Evolutionary conservation across 2,113 vertebrate species (phyloP).

Genomic region (Chamaea fasciata): DNA sequence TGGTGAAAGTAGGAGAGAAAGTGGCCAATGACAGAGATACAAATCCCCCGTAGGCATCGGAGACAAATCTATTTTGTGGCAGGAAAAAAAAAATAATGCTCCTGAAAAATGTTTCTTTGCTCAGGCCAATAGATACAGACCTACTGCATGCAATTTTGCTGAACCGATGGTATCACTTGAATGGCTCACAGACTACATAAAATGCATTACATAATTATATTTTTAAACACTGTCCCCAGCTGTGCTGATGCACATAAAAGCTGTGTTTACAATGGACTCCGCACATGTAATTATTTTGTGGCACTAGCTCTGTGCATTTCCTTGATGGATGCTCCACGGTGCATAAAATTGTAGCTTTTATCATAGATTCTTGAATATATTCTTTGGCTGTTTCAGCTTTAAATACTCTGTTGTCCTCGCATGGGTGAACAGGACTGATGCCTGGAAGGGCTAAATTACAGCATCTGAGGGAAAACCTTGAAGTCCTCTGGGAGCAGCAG

Average conservation of each 20-base stretch:
- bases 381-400: slow-evolving; percentile 35
- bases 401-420: background rate
- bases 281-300: slow-evolving; percentile 62
- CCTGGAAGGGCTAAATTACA: slow-evolving; percentile 18
- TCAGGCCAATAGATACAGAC: slow-evolving; percentile 12
- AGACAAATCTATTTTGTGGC: slow-evolving; percentile 56
- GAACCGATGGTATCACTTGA: slow-evolving; percentile 21
- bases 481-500: background rate
- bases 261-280: slow-evolving; percentile 59
- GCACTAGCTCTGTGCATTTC: slow-evolving; percentile 40
- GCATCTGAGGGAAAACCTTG: slow-evolving; percentile 18
- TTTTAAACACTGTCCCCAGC: slow-evolving; percentile 62
- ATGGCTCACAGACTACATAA: slow-evolving; percentile 27
- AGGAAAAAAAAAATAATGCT: slow-evolving; percentile 18
- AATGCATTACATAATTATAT: slow-evolving; percentile 59
- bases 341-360: slow-evolving; percentile 63
- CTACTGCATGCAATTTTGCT: slow-evolving; percentile 39
- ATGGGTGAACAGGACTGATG: slow-evolving; percentile 24
- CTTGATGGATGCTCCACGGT: slow-evolving; percentile 51
- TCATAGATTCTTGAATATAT: slow-evolving; percentile 42
- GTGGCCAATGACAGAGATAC: slow-evolving; percentile 54
- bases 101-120: slow-evolving; percentile 36
- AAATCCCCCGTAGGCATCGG: background rate
- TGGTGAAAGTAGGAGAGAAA: slow-evolving; percentile 51
- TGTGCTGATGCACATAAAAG: slow-evolving; percentile 63